phyloP scores from a whole-genome alignment of 1,140 invertebrate genomes.

The Neocloeon triangulifer region DNA sequence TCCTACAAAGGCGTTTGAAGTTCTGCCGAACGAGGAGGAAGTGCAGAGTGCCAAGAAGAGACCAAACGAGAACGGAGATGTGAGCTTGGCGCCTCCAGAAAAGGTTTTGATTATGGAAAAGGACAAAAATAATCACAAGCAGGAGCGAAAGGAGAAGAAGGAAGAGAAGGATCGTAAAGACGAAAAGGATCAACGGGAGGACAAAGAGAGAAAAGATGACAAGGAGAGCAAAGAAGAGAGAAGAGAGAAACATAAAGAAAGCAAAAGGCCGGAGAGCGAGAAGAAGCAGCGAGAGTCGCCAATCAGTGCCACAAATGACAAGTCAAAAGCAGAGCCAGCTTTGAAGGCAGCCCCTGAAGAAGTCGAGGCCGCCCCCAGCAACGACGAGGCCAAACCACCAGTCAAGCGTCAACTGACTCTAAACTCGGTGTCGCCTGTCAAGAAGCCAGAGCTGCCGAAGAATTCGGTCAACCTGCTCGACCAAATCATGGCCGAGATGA shows the following conservation, averaged over 20 bases:
- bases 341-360: too few species aligned
- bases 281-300: neutral
- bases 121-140: conserved; percentile 2
- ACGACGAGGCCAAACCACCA: too few species aligned
- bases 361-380: too few species aligned
- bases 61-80: neutral
- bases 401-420: too few species aligned
- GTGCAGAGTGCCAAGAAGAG: too few species aligned
- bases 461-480: too few species aligned
- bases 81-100: neutral
- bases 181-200: neutral
- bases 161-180: conserved; percentile 3
- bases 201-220: conserved; percentile 3
- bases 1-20: conserved; percentile 5
- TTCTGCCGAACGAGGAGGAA: neutral
- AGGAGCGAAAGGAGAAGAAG: conserved; percentile 5
- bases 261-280: conserved; percentile 1
- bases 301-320: neutral
- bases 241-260: conserved; percentile 4
- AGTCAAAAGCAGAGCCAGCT: too few species aligned
- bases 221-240: conserved; percentile 5
- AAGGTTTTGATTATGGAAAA: neutral
- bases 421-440: too few species aligned
- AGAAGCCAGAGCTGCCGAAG: too few species aligned
- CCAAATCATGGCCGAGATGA: too few species aligned